These are phyloP conservation scores for Eupeodes corollae DNA, from an alignment of 1,140 invertebrate genomes.

Conservation along the genomic window DNA sequence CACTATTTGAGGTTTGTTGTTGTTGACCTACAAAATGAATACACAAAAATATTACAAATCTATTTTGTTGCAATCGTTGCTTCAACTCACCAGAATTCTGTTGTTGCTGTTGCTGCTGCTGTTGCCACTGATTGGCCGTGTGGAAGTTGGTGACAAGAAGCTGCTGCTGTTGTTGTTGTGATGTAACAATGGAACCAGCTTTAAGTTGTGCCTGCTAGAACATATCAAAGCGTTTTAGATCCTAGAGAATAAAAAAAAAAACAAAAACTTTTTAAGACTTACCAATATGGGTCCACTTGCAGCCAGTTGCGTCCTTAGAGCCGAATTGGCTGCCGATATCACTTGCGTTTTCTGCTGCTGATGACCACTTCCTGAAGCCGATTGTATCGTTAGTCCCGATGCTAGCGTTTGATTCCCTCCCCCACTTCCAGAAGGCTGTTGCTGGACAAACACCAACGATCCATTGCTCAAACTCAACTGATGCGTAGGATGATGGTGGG, in stretches of 20 bases:
- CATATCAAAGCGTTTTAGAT: conserved; percentile 4
- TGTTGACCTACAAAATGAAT: conserved; percentile 12
- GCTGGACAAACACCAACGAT: conserved; percentile 43
- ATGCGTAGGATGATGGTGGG: conserved; percentile 20
- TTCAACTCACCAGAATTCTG: not conserved
- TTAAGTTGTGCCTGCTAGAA: conserved; percentile 48
- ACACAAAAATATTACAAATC: too few relatives aligned
- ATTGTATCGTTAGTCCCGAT: not conserved
- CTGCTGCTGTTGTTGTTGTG: conserved; percentile 10
- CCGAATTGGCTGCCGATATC: conserved; percentile 19
- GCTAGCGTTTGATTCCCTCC: conserved; percentile 4
- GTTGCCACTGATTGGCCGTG: conserved; percentile 63
- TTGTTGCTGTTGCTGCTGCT: conserved; percentile 39
- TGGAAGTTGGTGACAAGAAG: conserved; percentile 18
- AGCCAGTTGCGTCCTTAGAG: conserved; percentile 35
- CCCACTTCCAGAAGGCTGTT: conserved; percentile 33
- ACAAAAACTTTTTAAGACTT: conserved; percentile 8
- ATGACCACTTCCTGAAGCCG: not conserved
- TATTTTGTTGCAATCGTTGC: too few relatives aligned
- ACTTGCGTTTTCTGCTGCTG: conserved; percentile 22
- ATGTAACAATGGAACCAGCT: conserved; percentile 25
- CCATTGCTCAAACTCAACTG: conserved; percentile 41
- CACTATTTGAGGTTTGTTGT: conserved; percentile 32
- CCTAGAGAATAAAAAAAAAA: not conserved
- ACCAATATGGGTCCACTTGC: conserved; percentile 47